Base-by-base conservation (phyloP, 2,888 invertebrate species). In the Pheosia gnoma region DNA sequence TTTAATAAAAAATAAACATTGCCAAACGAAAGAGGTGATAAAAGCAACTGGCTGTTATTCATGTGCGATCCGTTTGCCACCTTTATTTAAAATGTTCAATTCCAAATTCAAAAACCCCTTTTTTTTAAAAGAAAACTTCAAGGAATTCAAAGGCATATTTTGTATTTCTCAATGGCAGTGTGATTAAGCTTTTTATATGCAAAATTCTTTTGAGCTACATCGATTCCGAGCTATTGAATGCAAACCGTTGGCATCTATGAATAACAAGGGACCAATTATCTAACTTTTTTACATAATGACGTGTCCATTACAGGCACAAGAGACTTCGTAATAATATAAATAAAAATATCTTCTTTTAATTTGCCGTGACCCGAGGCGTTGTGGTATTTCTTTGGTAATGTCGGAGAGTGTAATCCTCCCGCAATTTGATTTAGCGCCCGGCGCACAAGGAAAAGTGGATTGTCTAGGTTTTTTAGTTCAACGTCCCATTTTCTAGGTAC, bases 401-500 rank as follows among this genome's bases (percentile, higher is more conserved):
- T 25, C 0, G 25, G 47, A 3, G 25, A 51, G 13, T 25, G 51
- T 51, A 51, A 51, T 25, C 51, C 8, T 25, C 51, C 51, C 25
- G 9, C 51, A 25, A 51, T 51, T 25, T 51, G 25, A 51, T 51
- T 51, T 51, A 25, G 51, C 25, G 51, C 25, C 0, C 3, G 9
- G 25, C 7, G 25, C 10, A 47, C 51, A 37, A 36, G 36, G 53
- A 36, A 51, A 53, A 53, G 37, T 53, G 25, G 37, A 53, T 53
- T 37, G 53, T 53, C 53, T 51, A 51, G 51, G 13, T 25, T 53
- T 53, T 53, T 53, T 53, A 4, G 36, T 37, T 53, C 53, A 11
- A 36, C 5, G 11, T 53, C 37, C 53, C 53, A 53, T 53, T 53
- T 37, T 53, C 53, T 53, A 53, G 53, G 37, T 37, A 53, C 53